Conservation (phyloP, 2,113 vertebrate genomes). For the Penelope pileata region DNA sequence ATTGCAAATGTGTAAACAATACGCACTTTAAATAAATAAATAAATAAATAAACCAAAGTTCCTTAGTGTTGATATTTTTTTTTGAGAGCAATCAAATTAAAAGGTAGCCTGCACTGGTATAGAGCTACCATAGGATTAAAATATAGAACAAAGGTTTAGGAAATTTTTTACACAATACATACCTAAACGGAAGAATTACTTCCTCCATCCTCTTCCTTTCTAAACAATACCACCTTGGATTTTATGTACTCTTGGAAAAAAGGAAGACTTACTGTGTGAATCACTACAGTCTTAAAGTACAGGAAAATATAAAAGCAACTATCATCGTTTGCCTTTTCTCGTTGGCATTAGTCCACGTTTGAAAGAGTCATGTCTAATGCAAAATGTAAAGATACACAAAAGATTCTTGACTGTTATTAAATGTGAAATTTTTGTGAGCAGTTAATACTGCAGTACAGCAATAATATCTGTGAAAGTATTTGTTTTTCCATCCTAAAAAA, state of each 20-base stretch:
- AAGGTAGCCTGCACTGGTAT: neutral
- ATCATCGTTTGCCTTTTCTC: conserved; percentile 7
- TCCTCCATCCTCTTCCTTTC: neutral
- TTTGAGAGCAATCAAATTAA: neutral
- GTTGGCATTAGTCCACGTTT: neutral
- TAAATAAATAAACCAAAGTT: neutral
- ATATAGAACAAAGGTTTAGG: neutral
- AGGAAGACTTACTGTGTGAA: neutral
- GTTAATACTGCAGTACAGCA: neutral
- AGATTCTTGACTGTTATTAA: neutral
- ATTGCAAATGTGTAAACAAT: neutral
- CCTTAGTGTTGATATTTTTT: neutral
- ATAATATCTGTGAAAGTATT: neutral
- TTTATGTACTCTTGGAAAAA: neutral
- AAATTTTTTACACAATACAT: neutral
- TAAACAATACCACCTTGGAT: neutral
- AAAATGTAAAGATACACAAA: neutral
- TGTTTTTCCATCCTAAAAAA: neutral
- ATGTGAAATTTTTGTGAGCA: neutral
- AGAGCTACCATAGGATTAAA: neutral
- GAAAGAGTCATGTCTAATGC: neutral
- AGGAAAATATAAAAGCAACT: neutral
- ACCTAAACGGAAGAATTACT: neutral
- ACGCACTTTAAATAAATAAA: neutral
- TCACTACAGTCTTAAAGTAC: neutral